Evolutionary conservation across 2,888 invertebrate genomes (phyloP), one percentile per base, ranked within the genome.

Genomic region (Protodeltote pygarga): DNA sequence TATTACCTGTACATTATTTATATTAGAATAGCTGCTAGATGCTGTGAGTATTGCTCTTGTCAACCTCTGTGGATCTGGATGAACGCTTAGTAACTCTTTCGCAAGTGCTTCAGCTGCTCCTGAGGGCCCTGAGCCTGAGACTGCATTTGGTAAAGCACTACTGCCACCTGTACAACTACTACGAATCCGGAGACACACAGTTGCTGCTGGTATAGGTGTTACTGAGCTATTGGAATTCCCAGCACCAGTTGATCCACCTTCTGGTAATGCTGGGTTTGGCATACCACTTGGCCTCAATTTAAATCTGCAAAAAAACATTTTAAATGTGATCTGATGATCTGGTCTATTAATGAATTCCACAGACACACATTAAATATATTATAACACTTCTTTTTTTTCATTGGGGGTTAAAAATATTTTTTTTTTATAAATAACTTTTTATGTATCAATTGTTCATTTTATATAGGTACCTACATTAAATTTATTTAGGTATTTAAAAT

Each of bases 41-140:
- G 93, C 91, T 8, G 93, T 90, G 32, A 93, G 87, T 57, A 93
- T 87, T 28, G 92, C 93, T 33, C 93, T 78, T 3, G 92, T 87
- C 62, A 93, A 81, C 42, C 88, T 87, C 63, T 93, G 93, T 45
- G 93, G 92, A 42, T 91, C 93, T 2, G 89, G 82, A 44, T 83
- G 93, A 51, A 82, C 87, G 83, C 65, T 92, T 58, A 88, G 86
- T 78, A 92, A 83, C 70, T 89, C 92, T 42, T 87, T 87, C 2
- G 80, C 87, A 20, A 92, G 72, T 13, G 81, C 77, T 51, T 90
- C 90, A 9, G 87, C 88, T 10, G 78, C 91, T 9, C 88, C 89
- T 0, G 87, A 76, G 1, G 85, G 79, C 0, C 90, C 90, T 0
- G 78, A 59, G 0, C 89, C 92, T 1, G 81, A 76, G 4, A 92